A percentile compares a stretch with the other conserved stretches of the same genome.
Conservation (phyloP, 92 coral and sea anemone species). For the Heteractis magnifica region DNA sequence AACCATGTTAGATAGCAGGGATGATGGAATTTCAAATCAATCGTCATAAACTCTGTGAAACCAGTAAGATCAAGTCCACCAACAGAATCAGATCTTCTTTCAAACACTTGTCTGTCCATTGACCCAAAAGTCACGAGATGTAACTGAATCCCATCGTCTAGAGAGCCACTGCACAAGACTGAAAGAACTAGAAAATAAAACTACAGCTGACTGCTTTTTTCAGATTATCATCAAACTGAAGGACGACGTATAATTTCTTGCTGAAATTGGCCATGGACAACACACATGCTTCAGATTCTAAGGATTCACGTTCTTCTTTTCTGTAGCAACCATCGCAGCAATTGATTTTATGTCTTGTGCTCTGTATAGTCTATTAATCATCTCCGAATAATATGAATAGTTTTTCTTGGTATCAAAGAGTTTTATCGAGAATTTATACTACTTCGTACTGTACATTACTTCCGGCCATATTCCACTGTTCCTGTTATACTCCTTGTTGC, state of each 20-base stretch:
- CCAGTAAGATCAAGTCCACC: too few relatives aligned
- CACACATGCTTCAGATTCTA: not conserved
- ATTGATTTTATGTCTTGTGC: not conserved
- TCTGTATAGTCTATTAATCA: not conserved
- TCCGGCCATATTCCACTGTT: conserved; percentile 1
- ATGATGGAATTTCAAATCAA: too few relatives aligned
- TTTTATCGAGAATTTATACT: conserved; percentile 20
- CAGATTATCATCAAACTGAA: not conserved
- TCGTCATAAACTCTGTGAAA: too few relatives aligned
- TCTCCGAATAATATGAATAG: not conserved
- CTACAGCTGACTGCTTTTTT: not conserved
- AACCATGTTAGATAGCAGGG: too few relatives aligned
- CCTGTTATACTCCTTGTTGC: conserved; percentile 77
- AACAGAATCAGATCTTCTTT: too few relatives aligned
- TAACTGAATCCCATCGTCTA: not conserved
- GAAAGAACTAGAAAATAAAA: not conserved
- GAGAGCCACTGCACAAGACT: not conserved
- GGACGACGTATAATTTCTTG: not conserved
- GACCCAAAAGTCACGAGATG: not conserved
- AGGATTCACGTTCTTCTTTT: not conserved
- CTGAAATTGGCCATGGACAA: not conserved
- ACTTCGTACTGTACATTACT: conserved; percentile 19
- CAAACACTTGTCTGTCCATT: not conserved
- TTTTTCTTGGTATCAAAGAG: not conserved
- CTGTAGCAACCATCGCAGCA: not conserved